Base-by-base conservation (phyloP, 2,888 invertebrate genomes). In the Archaeoteleia sp. region DNA sequence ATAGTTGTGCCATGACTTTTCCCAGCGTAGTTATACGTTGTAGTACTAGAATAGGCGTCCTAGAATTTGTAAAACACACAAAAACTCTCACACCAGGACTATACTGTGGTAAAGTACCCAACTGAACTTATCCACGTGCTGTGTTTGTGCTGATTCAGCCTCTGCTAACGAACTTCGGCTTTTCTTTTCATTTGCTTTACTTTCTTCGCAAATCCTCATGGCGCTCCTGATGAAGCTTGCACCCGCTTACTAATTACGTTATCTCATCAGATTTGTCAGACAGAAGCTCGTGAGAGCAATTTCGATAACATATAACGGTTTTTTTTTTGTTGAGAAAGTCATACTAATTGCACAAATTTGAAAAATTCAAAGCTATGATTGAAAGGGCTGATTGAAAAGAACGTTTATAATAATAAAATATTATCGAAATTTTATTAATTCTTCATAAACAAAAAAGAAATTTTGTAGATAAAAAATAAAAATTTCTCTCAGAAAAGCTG, bases 41-140 rank as follows among this genome's bases (percentile, higher is more conserved):
- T n/a, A 37, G 29, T 20, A 39, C 13, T 51, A 35, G 23, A n/a
- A 25, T 37, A 45, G 49, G 37, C 37, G 25, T 55, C 5, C 40
- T 55, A 61, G 45, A 51, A 46, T 45, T 34, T 57, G 51, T 49
- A 61, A 60, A 61, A 67, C 42, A 62, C 46, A 57, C 37, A 67
- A 62, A 20, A 55, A 67, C 67, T 40, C 58, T 55, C 27, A 62
- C 46, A 67, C 46, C 45, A 42, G 67, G 57, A 60, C 29, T 20
- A 57, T 53, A 57, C 57, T 40, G 51, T 23, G 61, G 67, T 67
- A 67, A 61, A 57, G 61, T 62, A 61, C 20, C 27, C 17, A 25
- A 67, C 51, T 35, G 45, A 67, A 67, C 61, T 61, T 61, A 45
- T 67, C 32, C 42, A 57, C 43, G 17, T 51, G 30, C 29, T 37